These are phyloP conservation scores for Callorhinus ursinus DNA, from an alignment of 2,113 vertebrate species.

Conservation along the genomic window DNA sequence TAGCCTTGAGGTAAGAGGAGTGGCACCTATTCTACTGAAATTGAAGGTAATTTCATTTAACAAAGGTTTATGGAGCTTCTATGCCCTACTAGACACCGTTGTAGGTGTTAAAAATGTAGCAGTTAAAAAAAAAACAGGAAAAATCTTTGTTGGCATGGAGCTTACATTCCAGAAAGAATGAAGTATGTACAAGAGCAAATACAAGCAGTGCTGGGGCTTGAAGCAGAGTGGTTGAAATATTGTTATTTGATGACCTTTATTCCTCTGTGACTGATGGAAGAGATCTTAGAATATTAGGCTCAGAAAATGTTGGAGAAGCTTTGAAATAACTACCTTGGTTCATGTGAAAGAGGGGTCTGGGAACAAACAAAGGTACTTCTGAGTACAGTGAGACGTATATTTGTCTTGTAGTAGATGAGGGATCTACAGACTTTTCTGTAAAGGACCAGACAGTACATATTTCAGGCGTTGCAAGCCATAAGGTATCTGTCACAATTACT, in stretches of 20 bases:
- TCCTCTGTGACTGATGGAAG: background rate
- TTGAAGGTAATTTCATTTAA: constrained; percentile 1
- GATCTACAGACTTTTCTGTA: background rate
- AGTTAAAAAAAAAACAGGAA: background rate
- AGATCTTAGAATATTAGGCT: background rate
- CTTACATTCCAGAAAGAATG: background rate
- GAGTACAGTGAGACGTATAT: background rate
- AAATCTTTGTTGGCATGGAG: background rate
- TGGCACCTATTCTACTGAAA: background rate
- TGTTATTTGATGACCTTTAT: background rate
- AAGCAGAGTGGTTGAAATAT: background rate
- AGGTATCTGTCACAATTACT: background rate
- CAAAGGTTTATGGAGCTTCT: background rate
- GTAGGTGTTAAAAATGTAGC: background rate
- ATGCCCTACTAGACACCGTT: background rate
- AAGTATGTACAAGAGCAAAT: background rate
- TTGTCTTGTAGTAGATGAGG: background rate
- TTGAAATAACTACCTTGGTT: background rate
- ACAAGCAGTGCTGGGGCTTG: background rate
- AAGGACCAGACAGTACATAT: background rate
- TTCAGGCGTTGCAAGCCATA: background rate
- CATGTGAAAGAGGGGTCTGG: background rate
- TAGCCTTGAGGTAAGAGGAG: background rate
- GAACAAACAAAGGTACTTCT: background rate
- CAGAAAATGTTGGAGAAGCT: background rate